These are phyloP conservation scores for Melanostoma scalare DNA, from an alignment of 2,888 invertebrate species.

Conservation along the genomic window DNA sequence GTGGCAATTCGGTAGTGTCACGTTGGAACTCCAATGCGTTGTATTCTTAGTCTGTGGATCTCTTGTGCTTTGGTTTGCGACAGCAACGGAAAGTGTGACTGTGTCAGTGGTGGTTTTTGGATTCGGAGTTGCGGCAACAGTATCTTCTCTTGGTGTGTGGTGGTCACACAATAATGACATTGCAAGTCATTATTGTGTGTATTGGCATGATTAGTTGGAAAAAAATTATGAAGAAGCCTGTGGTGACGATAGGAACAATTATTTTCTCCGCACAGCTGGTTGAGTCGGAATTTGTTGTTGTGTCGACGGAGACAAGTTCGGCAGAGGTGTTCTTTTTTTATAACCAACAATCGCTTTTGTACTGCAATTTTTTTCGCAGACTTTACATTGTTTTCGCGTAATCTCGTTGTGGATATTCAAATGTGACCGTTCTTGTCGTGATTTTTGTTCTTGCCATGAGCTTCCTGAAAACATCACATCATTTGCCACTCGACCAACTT, in stretches of 20 bases:
- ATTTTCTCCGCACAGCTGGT: constrained; percentile 13
- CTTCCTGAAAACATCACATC: background rate
- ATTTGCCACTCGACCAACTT: too few species aligned
- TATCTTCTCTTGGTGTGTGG: too few species aligned
- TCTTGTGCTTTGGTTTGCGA: background rate
- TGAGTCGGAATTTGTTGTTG: constrained; percentile 5
- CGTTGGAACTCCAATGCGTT: background rate
- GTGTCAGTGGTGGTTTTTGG: background rate
- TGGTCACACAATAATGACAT: too few species aligned
- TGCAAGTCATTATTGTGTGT: background rate
- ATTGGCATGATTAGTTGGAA: background rate
- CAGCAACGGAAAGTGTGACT: background rate
- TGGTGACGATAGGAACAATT: background rate
- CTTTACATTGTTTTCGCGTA: background rate
- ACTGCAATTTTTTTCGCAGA: too few species aligned
- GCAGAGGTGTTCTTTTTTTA: too few species aligned
- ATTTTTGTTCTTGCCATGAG: constrained; percentile 18
- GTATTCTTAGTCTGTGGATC: too few species aligned
- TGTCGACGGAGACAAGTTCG: background rate
- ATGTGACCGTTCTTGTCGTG: background rate
- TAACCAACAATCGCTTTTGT: too few species aligned
- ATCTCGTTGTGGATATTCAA: background rate
- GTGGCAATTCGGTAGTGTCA: background rate
- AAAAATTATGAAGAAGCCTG: background rate
- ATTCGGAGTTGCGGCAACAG: background rate